Evolutionary conservation across 2,888 invertebrate genomes (phyloP), one percentile per base, ranked within the genome.

Genomic region (Dermolepida albohirtum): DNA sequence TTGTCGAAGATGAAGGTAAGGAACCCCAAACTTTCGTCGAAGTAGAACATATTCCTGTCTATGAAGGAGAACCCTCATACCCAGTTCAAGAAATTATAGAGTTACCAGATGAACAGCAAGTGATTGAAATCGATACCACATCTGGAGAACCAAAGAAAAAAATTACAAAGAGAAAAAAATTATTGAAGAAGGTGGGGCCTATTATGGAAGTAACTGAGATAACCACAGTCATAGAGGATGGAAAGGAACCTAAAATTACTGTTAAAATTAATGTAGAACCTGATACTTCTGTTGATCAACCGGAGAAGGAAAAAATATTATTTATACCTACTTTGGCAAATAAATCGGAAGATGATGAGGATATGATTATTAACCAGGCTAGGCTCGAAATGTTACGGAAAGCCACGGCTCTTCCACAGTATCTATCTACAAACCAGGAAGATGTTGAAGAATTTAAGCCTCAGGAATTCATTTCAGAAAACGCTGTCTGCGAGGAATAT

Each of bases 41-140:
- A 66, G 73, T 70, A 40, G 55, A 68, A 66, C 39, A 72, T 22
- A 64, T 66, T 55, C 69, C 67, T 34, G 41, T 51, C 16, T 5
- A 50, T n/a, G 64, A 57, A 55, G 55, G 54, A 34, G 22, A 50
- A 27, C 29, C 40, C 49, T n/a, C 41, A 6, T 27, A 43, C 29
- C 64, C 50, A 7, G 11, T 50, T 10, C 40, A 59, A 34, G 57
- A 57, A 73, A 78, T 77, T 40, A 75, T 78, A 50, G 79, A 80
- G 71, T 64, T 80, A 8, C 77, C 79, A 6, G 80, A 78, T 72
- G 80, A 82, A 66, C 78, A 83, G 0, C 80, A 81, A 29, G 72
- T 84, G 0, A 82, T 83, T 1, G 83, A 84, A 74, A 81, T 84
- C 10, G 78, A 80, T 2, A 83, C 84, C 0, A 78, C 79, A 10